phyloP scores from a whole-genome alignment of 1,140 invertebrate species.

The Druon quercuslanigerum region DNA sequence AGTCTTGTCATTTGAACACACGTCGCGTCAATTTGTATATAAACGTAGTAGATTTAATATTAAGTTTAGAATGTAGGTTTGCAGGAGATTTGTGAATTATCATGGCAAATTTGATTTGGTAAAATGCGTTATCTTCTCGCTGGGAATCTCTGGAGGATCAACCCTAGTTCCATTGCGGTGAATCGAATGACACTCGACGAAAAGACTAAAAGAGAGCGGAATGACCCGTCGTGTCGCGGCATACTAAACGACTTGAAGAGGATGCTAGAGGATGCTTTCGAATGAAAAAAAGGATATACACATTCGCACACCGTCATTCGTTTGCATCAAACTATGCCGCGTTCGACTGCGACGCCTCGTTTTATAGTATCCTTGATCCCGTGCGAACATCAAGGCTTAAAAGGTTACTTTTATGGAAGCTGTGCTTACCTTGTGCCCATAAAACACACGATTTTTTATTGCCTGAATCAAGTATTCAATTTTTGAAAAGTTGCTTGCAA shows the following conservation, averaged over 20 bases:
- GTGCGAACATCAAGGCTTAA: constrained; percentile 22
- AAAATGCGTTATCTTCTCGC: constrained; percentile 5
- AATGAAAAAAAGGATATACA: constrained; percentile 35
- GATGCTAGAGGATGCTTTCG: constrained; percentile 33
- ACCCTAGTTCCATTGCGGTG: constrained; percentile 36
- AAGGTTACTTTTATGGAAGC: constrained; percentile 20
- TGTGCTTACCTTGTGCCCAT: constrained; percentile 25
- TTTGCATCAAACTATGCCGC: neutral
- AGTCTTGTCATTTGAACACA: too few species aligned
- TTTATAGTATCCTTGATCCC: constrained; percentile 29
- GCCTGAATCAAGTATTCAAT: neutral
- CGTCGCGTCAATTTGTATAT: too few species aligned
- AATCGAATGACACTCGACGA: constrained; percentile 43
- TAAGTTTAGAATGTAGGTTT: neutral
- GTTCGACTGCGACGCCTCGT: constrained; percentile 18
- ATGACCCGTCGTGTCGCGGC: constrained; percentile 52
- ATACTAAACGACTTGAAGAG: constrained; percentile 51
- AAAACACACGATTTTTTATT: neutral
- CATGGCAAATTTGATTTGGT: neutral
- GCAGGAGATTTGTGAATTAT: neutral
- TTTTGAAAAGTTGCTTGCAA: neutral
- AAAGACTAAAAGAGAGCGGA: constrained; percentile 42
- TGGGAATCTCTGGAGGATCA: constrained; percentile 36
- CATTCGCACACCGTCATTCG: constrained; percentile 5
- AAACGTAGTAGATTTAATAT: too few species aligned